Evolutionary conservation across 2,797 vertebrate genomes (phyloP), one percentile per base, ranked within the genome.

Genomic region (Macrochelys suwanniensis): DNA sequence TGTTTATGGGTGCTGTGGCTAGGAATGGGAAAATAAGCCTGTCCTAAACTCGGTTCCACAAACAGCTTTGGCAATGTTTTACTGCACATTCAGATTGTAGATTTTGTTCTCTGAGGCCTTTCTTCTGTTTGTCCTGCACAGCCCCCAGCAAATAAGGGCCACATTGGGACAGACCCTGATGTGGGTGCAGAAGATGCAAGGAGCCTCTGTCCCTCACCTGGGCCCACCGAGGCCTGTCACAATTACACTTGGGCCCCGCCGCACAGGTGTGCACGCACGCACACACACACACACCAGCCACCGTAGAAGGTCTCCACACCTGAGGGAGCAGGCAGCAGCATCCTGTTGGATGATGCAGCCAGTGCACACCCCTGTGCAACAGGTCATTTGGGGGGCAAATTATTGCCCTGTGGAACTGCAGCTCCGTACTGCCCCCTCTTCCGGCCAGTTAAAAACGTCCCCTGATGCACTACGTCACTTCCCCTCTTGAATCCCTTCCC

Each of bases 1-100:
- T 92, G 95, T 95, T 97, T 97, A 80, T 80, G 85, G 94, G 45
- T 80, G 89, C 54, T 59, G 85, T 54, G 16, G 2, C 28, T 3
- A 25, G 91, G 17, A 17, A 68, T 13, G 61, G 11, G 88, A 3
- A 71, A 71, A 37, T 23, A 91, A 51, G 2, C 0, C 6, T 37
- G 21, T 57, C 5, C 37, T 54, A 79, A 7, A 8, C 1, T 80
- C 47, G n/a, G 47, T 53, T 84, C 25, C 77, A 94, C 91, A 89
- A 71, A 12, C 80, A 54, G 13, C 19, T 90, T 89, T 51, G 68
- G 68, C 19, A 17, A 37, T 17, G 8, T 3, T 68, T 61, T 61
- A 61, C 59, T 57, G 26, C n/a, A 4, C 10, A 2, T 13, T 2
- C 23, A 82, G 25, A 28, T 23, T n/a, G 3, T 23, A 71, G 16